These are phyloP conservation scores for Eupithecia tripunctaria DNA, from an alignment of 2,888 invertebrate genomes.

Conservation along the genomic window DNA sequence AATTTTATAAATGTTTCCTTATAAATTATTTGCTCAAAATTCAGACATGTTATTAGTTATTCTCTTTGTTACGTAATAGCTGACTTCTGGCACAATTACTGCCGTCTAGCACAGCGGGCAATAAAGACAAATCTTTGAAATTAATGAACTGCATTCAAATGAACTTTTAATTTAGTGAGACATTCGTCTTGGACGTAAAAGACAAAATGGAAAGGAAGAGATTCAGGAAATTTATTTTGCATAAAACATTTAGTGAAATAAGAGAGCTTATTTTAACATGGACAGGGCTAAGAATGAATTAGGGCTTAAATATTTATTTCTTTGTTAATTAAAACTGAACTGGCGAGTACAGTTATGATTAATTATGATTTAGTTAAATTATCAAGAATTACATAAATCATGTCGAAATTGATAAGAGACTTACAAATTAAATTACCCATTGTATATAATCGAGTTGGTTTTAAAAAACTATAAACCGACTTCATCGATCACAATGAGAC, in stretches of 20 bases:
- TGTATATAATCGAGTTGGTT: no score
- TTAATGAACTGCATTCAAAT: conserved; percentile 23
- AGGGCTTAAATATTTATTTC: neutral
- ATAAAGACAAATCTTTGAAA: conserved; percentile 9
- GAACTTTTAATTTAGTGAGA: conserved; percentile 17
- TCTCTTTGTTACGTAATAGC: conserved; percentile 11
- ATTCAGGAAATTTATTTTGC: neutral
- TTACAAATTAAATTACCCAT: no score
- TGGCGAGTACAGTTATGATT: neutral
- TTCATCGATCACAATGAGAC: no score
- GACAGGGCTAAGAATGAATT: neutral
- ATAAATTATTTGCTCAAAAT: neutral
- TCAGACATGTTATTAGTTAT: neutral
- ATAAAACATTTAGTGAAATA: neutral
- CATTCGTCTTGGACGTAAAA: conserved; percentile 1
- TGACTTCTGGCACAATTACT: conserved; percentile 5
- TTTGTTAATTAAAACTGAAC: neutral
- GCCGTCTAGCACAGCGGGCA: neutral
- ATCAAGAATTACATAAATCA: neutral
- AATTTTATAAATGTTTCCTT: neutral
- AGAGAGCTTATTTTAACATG: neutral
- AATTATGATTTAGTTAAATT: neutral
- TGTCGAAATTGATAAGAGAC: no score
- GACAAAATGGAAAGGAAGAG: neutral
- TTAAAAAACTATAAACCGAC: no score